Percentiles rank a stretch among this genome's conserved stretches.
Evolutionary conservation across 2,888 invertebrate genomes (phyloP).

Genomic region (Chironomus tentans): DNA sequence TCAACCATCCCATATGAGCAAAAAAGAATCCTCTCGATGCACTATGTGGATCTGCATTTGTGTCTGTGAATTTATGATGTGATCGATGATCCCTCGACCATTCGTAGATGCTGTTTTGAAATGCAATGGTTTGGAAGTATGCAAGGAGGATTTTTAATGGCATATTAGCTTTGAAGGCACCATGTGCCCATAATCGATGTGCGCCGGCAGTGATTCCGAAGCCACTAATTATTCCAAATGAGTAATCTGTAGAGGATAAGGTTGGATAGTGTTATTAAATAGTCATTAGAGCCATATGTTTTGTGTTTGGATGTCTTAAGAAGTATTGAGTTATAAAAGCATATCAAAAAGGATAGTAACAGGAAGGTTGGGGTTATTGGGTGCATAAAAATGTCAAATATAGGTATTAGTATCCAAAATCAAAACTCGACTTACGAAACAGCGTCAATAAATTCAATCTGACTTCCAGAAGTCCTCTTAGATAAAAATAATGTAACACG

Average conservation of each 20-base stretch:
- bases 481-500: not conserved
- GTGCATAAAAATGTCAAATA: too few relatives aligned
- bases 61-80: conserved; percentile 85
- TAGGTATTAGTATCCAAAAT: not conserved
- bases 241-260: not conserved
- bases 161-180: conserved; percentile 81
- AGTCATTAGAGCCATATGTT: too few relatives aligned
- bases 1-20: conserved; percentile 89
- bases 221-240: conserved; percentile 52
- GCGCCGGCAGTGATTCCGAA: conserved; percentile 91
- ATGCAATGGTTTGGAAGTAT: conserved; percentile 75
- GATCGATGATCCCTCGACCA: conserved; percentile 78
- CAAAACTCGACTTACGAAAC: not conserved
- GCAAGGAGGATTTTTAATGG: conserved; percentile 73
- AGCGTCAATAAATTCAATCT: not conserved
- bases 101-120: conserved; percentile 80
- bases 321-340: too few relatives aligned
- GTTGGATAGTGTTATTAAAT: not conserved
- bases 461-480: not conserved
- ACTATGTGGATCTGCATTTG: conserved; percentile 86
- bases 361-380: too few relatives aligned
- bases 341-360: too few relatives aligned
- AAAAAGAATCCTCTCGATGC: conserved; percentile 87
- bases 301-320: too few relatives aligned
- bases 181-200: conserved; percentile 90